Conservation (phyloP, 2,797 vertebrate species). For the Cheirogaleus major region DNA sequence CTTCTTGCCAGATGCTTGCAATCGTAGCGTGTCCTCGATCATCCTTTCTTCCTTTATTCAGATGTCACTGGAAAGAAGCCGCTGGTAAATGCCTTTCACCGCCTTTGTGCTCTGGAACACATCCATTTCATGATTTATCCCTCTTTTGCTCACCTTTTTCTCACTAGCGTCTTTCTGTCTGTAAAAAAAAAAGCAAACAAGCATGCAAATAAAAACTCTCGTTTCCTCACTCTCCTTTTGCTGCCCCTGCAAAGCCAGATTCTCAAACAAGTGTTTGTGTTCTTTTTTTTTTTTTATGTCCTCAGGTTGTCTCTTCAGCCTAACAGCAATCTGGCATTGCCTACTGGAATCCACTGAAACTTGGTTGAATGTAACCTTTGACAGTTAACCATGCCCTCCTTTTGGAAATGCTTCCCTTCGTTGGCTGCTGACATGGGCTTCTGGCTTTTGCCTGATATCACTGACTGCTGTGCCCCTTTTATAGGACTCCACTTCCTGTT, state of each 20-base stretch:
- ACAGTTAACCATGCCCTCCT: background rate
- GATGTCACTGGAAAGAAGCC: background rate
- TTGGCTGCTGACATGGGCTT: background rate
- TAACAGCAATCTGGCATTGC: background rate
- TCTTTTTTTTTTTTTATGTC: background rate
- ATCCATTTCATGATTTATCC: background rate
- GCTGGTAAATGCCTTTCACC: background rate
- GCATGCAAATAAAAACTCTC: background rate
- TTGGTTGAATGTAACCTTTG: background rate
- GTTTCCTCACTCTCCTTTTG: background rate
- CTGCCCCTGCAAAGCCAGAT: background rate
- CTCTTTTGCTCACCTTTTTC: background rate
- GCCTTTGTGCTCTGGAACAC: background rate
- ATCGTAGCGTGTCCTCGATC: background rate
- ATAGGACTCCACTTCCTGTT: background rate
- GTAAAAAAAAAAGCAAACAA: background rate
- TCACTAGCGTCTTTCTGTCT: background rate
- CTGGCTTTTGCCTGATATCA: background rate
- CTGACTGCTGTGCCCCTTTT: background rate
- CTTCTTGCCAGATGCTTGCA: background rate
- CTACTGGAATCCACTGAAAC: background rate
- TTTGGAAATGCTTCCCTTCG: background rate
- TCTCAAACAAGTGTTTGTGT: background rate
- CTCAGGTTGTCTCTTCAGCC: background rate
- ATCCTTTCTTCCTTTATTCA: background rate